Evolutionary conservation across 2,888 invertebrate species (phyloP), one percentile per base, ranked within the genome.

Genomic region (Scaptodrosophila latifasciaeformis): DNA sequence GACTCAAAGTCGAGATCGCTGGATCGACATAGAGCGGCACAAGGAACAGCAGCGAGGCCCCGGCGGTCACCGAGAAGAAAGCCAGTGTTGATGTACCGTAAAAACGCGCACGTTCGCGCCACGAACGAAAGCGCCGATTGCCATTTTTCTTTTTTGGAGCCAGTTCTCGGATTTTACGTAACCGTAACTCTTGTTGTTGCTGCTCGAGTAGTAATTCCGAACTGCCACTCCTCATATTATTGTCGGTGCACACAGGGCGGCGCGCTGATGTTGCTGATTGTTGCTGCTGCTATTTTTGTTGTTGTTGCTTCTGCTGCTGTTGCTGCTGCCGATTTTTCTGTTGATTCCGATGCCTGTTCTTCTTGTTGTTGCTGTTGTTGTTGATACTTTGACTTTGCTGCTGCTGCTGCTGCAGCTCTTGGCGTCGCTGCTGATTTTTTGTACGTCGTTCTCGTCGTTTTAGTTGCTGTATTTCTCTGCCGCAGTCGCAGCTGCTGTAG

Each of bases 1-100:
- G 94, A 80, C 95, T 89, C 62, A 96, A 91, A 37, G 95, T 95
- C 65, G 95, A 93, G 82, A 96, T 92, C 49, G 96, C 95, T 62
- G 96, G 96, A 86, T 96, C 96, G 62, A 92, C 92, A 85, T 92
- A 91, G 19, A 92, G 88, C 67, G 92, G 92, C 65, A 92, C 92
- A 69, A 92, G 88, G 87, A 92, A 92, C 63, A 92, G 87, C 57
- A 92, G 87, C 29, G 92, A 92, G 60, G 92, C 91, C 66, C 92
- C 92, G 66, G 92, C 91, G 61, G 91, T 90, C 84, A 92, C 91
- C 68, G 92, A 91, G 72, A 91, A 89, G 81, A 92, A 89, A 65
- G 91, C 92, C 79, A 92, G 87, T 68, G 91, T 88, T 69, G 91
- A 91, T 65, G 92, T 92, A 67, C 91, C 89, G 86, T 92, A 92